Percentiles rank a stretch among this genome's conserved stretches.
These are phyloP conservation scores for Paedocypris micromegethes DNA, from an alignment of 2,797 vertebrate genomes.

Conservation along the genomic window DNA sequence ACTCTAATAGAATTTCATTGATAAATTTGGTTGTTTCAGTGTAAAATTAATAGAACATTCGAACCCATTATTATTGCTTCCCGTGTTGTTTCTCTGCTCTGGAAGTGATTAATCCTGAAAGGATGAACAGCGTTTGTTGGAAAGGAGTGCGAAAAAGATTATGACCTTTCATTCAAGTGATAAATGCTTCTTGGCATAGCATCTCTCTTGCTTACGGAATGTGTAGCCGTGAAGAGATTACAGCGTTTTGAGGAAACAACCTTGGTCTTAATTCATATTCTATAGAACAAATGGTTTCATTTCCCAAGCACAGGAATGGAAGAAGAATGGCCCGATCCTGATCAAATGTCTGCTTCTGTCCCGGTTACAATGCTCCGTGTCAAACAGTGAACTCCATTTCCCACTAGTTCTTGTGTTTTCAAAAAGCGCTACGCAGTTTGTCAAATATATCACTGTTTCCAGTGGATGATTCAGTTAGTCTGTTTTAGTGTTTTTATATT, in stretches of 20 bases:
- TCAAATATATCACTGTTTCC: too few species aligned
- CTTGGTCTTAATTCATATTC: conserved; percentile 19
- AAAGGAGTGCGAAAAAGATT: conserved; percentile 25
- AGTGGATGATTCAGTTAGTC: too few species aligned
- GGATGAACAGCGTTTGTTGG: conserved; percentile 20
- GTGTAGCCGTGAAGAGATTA: conserved; percentile 13
- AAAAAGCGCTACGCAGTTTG: too few species aligned
- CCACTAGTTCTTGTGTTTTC: too few species aligned
- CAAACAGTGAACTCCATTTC: too few species aligned
- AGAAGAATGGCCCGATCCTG: conserved; percentile 13
- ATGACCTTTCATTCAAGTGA: conserved; percentile 27
- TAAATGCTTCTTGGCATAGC: conserved; percentile 19
- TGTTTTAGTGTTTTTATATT: too few species aligned
- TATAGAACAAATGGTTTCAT: conserved; percentile 5
- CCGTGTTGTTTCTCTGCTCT: not conserved
- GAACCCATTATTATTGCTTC: conserved; percentile 15
- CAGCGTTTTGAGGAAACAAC: conserved; percentile 2
- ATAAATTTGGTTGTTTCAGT: conserved; percentile 5
- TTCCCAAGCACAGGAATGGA: not conserved
- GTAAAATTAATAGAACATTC: conserved; percentile 12
- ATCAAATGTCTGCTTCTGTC: not conserved
- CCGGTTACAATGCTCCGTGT: not conserved
- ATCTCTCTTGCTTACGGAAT: conserved; percentile 2
- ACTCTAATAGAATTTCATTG: not conserved
- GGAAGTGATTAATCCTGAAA: conserved; percentile 24